Base-by-base conservation (phyloP, 2,797 vertebrate genomes). In the Myotis planiceps region DNA sequence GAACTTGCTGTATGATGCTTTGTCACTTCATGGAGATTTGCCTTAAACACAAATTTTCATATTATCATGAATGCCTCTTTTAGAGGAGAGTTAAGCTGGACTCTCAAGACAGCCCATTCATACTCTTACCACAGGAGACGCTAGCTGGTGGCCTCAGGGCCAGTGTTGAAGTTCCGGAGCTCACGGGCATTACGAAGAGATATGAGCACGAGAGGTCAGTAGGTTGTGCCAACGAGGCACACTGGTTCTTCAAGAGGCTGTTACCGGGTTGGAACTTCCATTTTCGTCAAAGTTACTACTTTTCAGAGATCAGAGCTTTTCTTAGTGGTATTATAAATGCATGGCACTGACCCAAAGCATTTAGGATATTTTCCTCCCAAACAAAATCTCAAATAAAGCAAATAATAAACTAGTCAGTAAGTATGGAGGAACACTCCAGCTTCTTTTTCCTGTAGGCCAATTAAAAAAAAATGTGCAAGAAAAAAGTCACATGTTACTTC, bases 401-500 rank as follows among this genome's bases (percentile, higher is more conserved):
- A 68, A 29, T 32, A 18, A 45, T 91, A 80, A 88, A 72, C 6
- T 68, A 69, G 27, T 83, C 32, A 27, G 6, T 58, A 58, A 84
- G 72, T 84, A 91, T 91, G 34, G 32, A 75, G 68, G 71, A 71
- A 25, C 45, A 55, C 72, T 66, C 60, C 23, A 42, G 25, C 75
- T 88, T 58, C 53, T 89, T 79, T 88, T 92, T 14, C 29, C 75
- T 49, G 1, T 27, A 91, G 88, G 32, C 58, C 86, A 96, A 53
- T 34, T 82, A 34, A 65, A 58, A 85, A 53, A 72, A 84, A 87
- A 55, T 29, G 6, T 42, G 2, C 32, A 60, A 87, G 80, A 79
- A 69, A 94, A 94, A 81, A 97, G 96, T 88, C 63, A 71, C 9
- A 66, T 29, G 16, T 82, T 94, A 79, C 29, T 9, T 93, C 84